Evolutionary conservation across 1,140 invertebrate genomes (phyloP).

Genomic region (Drosophila orena): DNA sequence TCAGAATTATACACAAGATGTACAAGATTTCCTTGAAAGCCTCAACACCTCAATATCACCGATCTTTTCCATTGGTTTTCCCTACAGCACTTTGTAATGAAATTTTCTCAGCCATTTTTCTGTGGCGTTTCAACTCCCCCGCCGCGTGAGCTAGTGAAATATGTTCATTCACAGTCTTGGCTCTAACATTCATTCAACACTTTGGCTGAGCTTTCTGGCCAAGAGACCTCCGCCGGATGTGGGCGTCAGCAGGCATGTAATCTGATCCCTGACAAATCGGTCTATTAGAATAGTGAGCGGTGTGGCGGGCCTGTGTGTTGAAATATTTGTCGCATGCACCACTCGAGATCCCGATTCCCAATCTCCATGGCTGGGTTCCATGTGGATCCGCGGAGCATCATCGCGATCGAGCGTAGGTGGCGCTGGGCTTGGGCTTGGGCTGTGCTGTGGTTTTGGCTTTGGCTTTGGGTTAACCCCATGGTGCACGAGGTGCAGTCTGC

Average conservation of each 20-base stretch:
- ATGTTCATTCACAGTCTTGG: slow-evolving; percentile 60
- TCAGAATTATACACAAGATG: too few relatives aligned
- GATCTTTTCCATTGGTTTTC: slow-evolving; percentile 1
- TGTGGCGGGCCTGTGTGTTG: slow-evolving; percentile 71
- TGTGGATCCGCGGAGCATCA: slow-evolving; percentile 24
- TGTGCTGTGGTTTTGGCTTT: slow-evolving; percentile 38
- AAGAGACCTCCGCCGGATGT: slow-evolving; percentile 69
- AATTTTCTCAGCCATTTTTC: slow-evolving; percentile 37
- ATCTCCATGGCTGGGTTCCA: slow-evolving; percentile 12
- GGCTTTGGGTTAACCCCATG: slow-evolving; percentile 45
- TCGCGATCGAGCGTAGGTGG: slow-evolving; percentile 73
- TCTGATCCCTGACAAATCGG: slow-evolving; percentile 85
- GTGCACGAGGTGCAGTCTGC: slow-evolving; percentile 47
- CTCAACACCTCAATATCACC: too few relatives aligned
- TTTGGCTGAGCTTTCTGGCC: slow-evolving; percentile 42
- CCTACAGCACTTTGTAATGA: slow-evolving; percentile 19
- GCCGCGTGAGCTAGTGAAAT: slow-evolving; percentile 36
- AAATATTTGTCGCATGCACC: slow-evolving; percentile 83
- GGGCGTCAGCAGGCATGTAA: slow-evolving; percentile 84
- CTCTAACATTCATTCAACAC: slow-evolving; percentile 63
- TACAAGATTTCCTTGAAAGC: too few relatives aligned
- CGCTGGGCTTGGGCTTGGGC: slow-evolving; percentile 70
- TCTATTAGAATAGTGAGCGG: slow-evolving; percentile 81
- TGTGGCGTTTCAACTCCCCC: slow-evolving; percentile 7
- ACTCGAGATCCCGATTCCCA: slow-evolving; percentile 7